Percentiles rank a stretch among this genome's conserved stretches.
phyloP scores from a whole-genome alignment of 2,888 invertebrate species.

The Reticulitermes lucifugus region DNA sequence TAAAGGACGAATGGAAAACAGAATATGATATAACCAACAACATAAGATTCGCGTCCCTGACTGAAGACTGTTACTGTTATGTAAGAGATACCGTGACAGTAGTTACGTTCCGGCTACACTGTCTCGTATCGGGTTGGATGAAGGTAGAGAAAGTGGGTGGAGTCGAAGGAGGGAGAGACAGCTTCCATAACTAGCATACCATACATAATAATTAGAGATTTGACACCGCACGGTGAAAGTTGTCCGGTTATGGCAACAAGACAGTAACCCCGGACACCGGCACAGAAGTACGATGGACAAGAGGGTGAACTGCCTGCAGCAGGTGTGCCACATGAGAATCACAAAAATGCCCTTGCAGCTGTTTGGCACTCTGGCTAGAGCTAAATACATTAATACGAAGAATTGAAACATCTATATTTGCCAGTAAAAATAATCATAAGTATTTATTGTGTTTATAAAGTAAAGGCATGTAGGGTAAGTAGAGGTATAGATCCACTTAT shows the following conservation, averaged over 20 bases:
- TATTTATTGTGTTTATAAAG: too few relatives aligned
- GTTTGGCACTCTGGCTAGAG: too few relatives aligned
- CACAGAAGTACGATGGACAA: too few relatives aligned
- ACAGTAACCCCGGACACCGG: background rate
- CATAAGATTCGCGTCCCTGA: background rate
- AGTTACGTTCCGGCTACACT: background rate
- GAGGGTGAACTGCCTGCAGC: too few relatives aligned
- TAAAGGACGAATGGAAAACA: background rate
- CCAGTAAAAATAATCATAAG: too few relatives aligned
- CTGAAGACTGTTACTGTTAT: background rate
- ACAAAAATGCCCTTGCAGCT: too few relatives aligned
- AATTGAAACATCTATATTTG: too few relatives aligned
- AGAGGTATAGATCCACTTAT: too few relatives aligned
- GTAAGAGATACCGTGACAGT: background rate
- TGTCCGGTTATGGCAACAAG: background rate
- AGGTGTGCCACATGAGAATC: too few relatives aligned
- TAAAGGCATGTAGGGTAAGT: too few relatives aligned
- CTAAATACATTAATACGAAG: too few relatives aligned
- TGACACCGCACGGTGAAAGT: background rate
- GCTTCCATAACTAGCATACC: background rate
- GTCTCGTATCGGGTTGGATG: background rate
- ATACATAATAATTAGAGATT: constrained; percentile 2
- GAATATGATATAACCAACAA: background rate
- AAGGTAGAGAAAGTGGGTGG: constrained; percentile 13
- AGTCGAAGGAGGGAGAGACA: background rate